These are phyloP conservation scores for Blastobasis lacticolella DNA, from an alignment of 2,888 invertebrate genomes.

Conservation along the genomic window DNA sequence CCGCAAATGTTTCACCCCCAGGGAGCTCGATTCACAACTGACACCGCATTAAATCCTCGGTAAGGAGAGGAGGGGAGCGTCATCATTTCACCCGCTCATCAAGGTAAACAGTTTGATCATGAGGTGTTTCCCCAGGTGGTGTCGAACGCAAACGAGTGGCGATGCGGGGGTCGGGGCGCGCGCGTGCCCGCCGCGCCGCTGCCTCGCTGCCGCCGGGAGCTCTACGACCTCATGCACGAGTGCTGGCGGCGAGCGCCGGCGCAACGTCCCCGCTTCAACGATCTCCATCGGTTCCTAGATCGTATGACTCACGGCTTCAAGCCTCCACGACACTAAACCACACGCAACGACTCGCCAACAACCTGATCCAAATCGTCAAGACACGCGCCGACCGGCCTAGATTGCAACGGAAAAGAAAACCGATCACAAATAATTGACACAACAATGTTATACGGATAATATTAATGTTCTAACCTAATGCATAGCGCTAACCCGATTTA, in stretches of 20 bases:
- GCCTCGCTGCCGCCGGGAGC: slow-evolving; percentile 86
- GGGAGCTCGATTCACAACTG: no score
- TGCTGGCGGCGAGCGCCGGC: slow-evolving; percentile 90
- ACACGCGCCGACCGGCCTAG: no score
- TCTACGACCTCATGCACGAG: slow-evolving; percentile 93
- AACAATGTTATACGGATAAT: no score
- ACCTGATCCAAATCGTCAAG: background rate
- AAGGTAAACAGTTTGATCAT: no score
- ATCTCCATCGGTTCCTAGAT: slow-evolving; percentile 90
- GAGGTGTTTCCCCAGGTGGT: slow-evolving; percentile 71
- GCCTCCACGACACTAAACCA: slow-evolving; percentile 50
- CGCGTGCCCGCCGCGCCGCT: slow-evolving; percentile 76
- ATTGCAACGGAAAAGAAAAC: no score
- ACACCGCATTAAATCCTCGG: no score
- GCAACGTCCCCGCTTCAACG: slow-evolving; percentile 89
- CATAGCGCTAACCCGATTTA: no score
- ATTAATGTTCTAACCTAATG: no score
- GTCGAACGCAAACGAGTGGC: slow-evolving; percentile 78
- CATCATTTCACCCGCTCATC: no score
- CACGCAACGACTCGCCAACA: background rate
- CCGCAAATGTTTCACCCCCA: no score
- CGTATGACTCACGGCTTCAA: slow-evolving; percentile 81
- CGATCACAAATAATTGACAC: no score
- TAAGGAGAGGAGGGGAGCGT: no score
- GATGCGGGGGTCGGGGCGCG: slow-evolving; percentile 55